Base-by-base conservation (phyloP, 2,797 vertebrate genomes). In the Fistularia commersonii region DNA sequence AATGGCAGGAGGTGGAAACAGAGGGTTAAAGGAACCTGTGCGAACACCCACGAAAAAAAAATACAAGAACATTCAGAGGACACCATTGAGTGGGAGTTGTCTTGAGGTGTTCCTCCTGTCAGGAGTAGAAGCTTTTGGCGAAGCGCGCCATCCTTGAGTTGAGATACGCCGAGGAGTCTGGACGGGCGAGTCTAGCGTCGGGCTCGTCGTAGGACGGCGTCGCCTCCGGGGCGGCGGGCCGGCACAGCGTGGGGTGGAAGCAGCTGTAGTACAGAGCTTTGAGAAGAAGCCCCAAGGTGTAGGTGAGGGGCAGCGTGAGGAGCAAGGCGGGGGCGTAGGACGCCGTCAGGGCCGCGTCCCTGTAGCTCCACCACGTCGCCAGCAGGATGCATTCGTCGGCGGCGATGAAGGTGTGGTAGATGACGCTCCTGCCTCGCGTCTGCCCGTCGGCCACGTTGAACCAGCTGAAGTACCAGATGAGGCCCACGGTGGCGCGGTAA, bases 401-500 rank as follows among this genome's bases (percentile, higher is more conserved):
- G 9, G 85, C 63, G 3, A 97, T 85, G 81, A 98, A 95, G 1
- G 62, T 0, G 0, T 96, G 89, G 56, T 99, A 97, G 75, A 99
- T 91, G 69, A 84, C 0, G 66, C 93, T 91, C 41, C 95, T 87
- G 54, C 74, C 45, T 6, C 80, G 69, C 0, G 95, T 97, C 8
- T 38, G 84, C 1, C 96, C 95, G 37, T 86, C 90, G 0, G 90
- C 79, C 48, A 98, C 93, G 0, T 93, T 98, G 64, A 98, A 98
- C 97, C 97, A 99, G 83, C 93, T 96, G 89, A 99, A 98, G 79
- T 98, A 98, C 76, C 96, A 94, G 54, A 98, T 92, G 41, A 93
- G 80, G 0, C 93, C 95, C 12, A 98, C 89, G 0, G 89, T 67
- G 48, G 84, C 90, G n/a, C 93, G 90, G 86, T 97, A 99, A 4